A percentile compares a stretch with the other conserved stretches of the same genome.
phyloP scores from a whole-genome alignment of 2,888 invertebrate species.

The Anorthoa munda region DNA sequence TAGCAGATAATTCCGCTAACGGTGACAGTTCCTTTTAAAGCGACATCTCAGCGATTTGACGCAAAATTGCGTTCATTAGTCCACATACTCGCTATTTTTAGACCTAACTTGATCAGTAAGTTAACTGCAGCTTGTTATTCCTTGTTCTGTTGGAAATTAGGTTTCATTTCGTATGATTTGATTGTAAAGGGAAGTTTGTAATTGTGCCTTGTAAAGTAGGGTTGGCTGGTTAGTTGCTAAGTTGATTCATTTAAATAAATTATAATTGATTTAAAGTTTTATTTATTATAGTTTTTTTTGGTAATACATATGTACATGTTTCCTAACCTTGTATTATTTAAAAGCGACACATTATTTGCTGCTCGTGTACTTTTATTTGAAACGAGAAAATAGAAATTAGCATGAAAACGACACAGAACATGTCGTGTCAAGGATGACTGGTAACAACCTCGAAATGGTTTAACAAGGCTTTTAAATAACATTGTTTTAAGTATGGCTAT shows the following conservation, averaged over 20 bases:
- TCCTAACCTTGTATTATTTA: slow-evolving; percentile 7
- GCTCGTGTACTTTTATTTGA: slow-evolving; percentile 9
- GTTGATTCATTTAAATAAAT: slow-evolving; percentile 18
- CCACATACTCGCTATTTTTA: slow-evolving; percentile 74
- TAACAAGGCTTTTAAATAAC: slow-evolving; percentile 42
- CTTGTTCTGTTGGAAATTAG: slow-evolving; percentile 30
- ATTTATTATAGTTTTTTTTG: background rate
- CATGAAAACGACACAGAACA: slow-evolving; percentile 42
- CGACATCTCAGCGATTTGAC: slow-evolving; percentile 64
- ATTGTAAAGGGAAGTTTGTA: slow-evolving; percentile 27
- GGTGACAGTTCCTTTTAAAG: slow-evolving; percentile 59
- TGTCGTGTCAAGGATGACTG: slow-evolving; percentile 57
- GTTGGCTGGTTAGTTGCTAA: slow-evolving; percentile 34
- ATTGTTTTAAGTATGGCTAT: slow-evolving; percentile 14
- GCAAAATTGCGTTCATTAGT: slow-evolving; percentile 74
- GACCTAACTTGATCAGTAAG: slow-evolving; percentile 44
- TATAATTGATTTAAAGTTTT: background rate
- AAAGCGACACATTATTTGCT: slow-evolving; percentile 4
- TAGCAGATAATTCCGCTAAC: slow-evolving; percentile 38
- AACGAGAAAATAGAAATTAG: slow-evolving; percentile 42
- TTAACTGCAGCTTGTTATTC: slow-evolving; percentile 30
- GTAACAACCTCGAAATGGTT: slow-evolving; percentile 46
- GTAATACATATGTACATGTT: background rate
- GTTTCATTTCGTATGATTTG: slow-evolving; percentile 41
- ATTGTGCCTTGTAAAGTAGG: slow-evolving; percentile 38